A percentile compares a stretch with the other conserved stretches of the same genome.
phyloP scores from a whole-genome alignment of 2,113 vertebrate genomes.

The Sylvia atricapilla region DNA sequence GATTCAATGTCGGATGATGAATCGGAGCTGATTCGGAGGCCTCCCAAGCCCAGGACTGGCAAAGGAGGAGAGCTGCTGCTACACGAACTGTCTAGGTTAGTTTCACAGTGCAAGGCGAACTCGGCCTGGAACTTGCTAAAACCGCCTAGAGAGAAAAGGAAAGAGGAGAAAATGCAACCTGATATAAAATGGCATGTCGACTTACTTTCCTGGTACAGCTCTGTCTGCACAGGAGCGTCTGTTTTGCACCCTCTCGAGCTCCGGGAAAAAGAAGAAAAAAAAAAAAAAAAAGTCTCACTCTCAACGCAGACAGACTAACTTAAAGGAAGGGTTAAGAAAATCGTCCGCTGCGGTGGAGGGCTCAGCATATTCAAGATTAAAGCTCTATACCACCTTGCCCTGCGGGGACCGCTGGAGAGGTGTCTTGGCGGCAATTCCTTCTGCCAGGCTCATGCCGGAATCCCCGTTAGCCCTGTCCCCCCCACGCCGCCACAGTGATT shows the following conservation, averaged over 20 bases:
- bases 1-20: slow-evolving; percentile 94
- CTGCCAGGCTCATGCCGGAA: background rate
- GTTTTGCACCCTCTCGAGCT: background rate
- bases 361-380: background rate
- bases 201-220: background rate
- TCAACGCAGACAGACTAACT: background rate
- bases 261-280: background rate
- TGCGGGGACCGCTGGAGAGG: background rate
- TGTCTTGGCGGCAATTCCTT: background rate
- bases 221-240: background rate
- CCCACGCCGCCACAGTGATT: background rate
- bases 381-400: background rate
- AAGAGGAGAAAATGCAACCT: background rate
- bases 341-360: background rate
- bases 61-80: slow-evolving; percentile 84
- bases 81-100: slow-evolving; percentile 87
- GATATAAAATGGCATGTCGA: background rate
- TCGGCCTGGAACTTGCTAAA: slow-evolving; percentile 94
- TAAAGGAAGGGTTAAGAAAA: background rate
- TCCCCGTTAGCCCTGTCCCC: background rate
- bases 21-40: slow-evolving; percentile 94
- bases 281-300: background rate
- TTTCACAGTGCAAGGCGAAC: slow-evolving; percentile 87
- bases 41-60: slow-evolving; percentile 90
- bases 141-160: slow-evolving; percentile 78